phyloP scores from a whole-genome alignment of 2,797 vertebrate genomes.

The Sebastes diploproa region DNA sequence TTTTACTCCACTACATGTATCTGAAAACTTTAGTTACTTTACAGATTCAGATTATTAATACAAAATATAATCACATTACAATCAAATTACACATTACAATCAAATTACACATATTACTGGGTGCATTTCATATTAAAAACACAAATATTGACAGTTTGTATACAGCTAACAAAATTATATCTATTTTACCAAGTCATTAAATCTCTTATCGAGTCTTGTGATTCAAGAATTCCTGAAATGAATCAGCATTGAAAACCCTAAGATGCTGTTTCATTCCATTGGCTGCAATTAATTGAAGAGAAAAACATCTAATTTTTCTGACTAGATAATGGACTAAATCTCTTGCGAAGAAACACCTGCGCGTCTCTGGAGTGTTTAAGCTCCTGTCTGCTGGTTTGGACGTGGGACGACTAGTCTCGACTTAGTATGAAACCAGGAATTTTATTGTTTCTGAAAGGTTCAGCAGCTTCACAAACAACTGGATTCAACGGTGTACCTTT shows the following conservation, averaged over 20 bases:
- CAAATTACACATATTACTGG: too few relatives aligned
- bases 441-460: neutral
- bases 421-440: conserved; percentile 1
- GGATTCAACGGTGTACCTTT: conserved; percentile 54
- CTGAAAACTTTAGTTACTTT: too few relatives aligned
- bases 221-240: neutral
- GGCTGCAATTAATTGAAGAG: neutral
- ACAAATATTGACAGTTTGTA: too few relatives aligned
- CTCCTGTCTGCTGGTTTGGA: neutral
- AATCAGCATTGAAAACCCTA: neutral
- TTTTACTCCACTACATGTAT: too few relatives aligned
- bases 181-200: neutral
- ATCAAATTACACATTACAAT: too few relatives aligned
- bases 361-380: neutral
- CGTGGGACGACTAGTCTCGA: neutral
- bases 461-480: neutral
- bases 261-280: neutral
- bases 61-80: too few relatives aligned
- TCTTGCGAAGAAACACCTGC: neutral
- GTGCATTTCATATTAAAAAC: too few relatives aligned
- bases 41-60: too few relatives aligned
- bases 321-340: neutral
- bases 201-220: neutral
- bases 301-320: neutral
- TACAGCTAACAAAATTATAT: too few relatives aligned